Conservation (phyloP, 2,113 vertebrate genomes). For the Sminthopsis crassicaudata region DNA sequence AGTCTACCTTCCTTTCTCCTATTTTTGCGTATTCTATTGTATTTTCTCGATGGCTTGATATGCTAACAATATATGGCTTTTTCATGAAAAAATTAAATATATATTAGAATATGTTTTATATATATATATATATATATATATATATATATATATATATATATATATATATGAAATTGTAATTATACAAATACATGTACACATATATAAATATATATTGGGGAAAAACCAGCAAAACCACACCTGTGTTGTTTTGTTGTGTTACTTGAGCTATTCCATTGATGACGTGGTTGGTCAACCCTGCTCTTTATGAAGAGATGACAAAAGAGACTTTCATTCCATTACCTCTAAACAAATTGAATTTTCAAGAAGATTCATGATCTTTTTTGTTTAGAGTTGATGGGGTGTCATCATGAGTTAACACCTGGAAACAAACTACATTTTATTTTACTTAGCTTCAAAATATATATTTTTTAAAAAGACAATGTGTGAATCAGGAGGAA, state of each 20-base stretch:
- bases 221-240: background rate
- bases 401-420: background rate
- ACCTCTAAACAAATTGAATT: constrained; percentile 15
- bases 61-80: background rate
- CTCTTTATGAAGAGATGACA: background rate
- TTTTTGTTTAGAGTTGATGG: background rate
- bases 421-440: background rate
- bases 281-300: background rate
- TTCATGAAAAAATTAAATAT: background rate
- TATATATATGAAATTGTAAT: background rate
- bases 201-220: background rate
- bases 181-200: too few species aligned
- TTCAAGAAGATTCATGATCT: constrained; percentile 13
- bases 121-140: too few species aligned
- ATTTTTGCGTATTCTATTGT: background rate
- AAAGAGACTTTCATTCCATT: background rate
- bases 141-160: too few species aligned
- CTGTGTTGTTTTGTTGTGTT: background rate
- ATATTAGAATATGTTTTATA: too few species aligned
- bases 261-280: background rate
- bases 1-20: background rate
- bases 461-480: constrained; percentile 48
- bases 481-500: constrained; percentile 36
- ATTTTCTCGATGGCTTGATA: background rate
- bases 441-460: constrained; percentile 20